Conservation (phyloP, 2,113 vertebrate genomes). For the Piliocolobus tephrosceles region DNA sequence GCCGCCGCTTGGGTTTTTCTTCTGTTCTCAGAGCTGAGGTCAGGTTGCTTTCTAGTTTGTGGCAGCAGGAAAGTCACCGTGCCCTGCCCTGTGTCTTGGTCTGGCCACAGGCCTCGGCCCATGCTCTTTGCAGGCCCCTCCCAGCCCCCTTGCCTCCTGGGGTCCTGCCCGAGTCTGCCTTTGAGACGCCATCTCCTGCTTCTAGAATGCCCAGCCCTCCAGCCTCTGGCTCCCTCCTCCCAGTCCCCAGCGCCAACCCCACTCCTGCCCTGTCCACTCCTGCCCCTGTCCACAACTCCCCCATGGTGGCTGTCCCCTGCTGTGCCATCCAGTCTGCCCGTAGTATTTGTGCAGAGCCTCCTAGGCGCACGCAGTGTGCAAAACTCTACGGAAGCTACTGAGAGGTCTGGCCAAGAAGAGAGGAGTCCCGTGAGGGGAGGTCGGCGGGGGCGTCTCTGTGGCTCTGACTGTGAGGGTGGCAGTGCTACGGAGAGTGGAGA, state of each 20-base stretch:
- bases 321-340: not conserved
- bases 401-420: not conserved
- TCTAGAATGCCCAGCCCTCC: not conserved
- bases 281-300: not conserved
- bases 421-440: not conserved
- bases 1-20: not conserved
- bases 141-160: not conserved
- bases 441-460: not conserved
- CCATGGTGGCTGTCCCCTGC: not conserved
- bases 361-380: not conserved
- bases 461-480: not conserved
- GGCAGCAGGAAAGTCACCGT: not conserved
- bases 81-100: not conserved
- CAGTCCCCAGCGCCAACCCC: not conserved
- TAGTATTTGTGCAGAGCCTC: not conserved
- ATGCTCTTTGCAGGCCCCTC: not conserved
- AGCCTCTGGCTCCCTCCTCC: not conserved
- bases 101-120: not conserved
- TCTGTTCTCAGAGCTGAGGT: not conserved
- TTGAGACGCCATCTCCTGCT: not conserved
- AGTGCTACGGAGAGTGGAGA: no score
- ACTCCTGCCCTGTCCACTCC: not conserved
- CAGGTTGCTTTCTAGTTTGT: not conserved
- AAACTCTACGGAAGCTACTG: not conserved
- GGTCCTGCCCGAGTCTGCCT: accelerated